Evolutionary conservation across 2,113 vertebrate species (phyloP).

Genomic region (Nipponia nippon): DNA sequence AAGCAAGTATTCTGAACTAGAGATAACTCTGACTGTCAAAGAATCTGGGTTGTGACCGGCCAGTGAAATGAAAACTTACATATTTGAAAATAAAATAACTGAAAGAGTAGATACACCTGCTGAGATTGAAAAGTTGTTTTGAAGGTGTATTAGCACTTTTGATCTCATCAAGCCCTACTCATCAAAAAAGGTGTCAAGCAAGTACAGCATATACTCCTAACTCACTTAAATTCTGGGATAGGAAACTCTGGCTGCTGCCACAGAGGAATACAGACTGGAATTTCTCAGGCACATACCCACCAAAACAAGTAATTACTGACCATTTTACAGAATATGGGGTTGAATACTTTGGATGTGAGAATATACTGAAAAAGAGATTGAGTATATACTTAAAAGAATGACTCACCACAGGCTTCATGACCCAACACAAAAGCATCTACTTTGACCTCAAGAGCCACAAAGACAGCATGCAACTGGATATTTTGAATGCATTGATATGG

Average conservation of each 20-base stretch:
- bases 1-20: neutral
- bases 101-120: neutral
- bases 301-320: neutral
- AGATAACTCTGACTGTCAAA: neutral
- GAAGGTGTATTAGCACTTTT: neutral
- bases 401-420: conserved; percentile 45
- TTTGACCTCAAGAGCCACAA: conserved; percentile 39
- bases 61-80: neutral
- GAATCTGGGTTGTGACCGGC: neutral
- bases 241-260: neutral
- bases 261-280: neutral
- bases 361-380: neutral
- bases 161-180: neutral
- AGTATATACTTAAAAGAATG: neutral
- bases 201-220: neutral
- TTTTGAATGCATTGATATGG: conserved; percentile 35
- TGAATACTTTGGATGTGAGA: conserved; percentile 24
- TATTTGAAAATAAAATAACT: neutral
- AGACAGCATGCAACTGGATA: conserved; percentile 36
- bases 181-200: neutral
- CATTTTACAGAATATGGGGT: neutral
- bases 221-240: neutral
- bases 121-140: neutral
- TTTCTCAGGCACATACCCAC: neutral
- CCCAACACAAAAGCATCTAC: conserved; percentile 53